Conservation (phyloP, 2,888 invertebrate genomes). For the Xylota segnis region DNA sequence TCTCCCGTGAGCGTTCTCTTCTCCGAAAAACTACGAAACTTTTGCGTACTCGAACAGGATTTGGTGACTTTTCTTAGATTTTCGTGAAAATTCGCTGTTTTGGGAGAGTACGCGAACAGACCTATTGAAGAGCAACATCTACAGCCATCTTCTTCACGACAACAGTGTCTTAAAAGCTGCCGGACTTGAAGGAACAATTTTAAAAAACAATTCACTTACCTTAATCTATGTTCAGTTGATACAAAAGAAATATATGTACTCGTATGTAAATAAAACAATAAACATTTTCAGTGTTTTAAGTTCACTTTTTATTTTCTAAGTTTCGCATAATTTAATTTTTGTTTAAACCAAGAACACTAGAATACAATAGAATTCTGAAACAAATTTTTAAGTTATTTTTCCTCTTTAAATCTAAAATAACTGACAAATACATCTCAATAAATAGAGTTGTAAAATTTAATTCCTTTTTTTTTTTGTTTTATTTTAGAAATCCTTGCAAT, state of each 20-base stretch:
- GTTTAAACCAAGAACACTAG: conserved; percentile 19
- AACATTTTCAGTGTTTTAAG: conserved; percentile 2
- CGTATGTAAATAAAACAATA: not conserved
- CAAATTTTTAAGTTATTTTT: conserved; percentile 3
- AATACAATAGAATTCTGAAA: conserved; percentile 12
- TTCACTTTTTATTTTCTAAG: conserved; percentile 5
- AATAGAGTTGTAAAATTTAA: conserved; percentile 45
- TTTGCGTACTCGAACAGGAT: too few species aligned
- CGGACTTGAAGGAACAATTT: too few species aligned
- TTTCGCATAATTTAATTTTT: conserved; percentile 10
- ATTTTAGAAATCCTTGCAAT: conserved; percentile 34
- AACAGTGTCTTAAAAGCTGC: too few species aligned
- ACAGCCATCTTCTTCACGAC: too few species aligned
- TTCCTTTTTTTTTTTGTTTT: not conserved
- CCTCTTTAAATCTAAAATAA: conserved; percentile 1
- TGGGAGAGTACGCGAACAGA: too few species aligned
- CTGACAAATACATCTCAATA: conserved; percentile 28
- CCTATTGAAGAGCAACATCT: too few species aligned
- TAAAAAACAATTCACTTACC: not conserved
- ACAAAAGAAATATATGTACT: not conserved
- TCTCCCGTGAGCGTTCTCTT: too few species aligned
- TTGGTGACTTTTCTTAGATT: too few species aligned
- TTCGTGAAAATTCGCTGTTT: too few species aligned
- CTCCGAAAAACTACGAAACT: too few species aligned
- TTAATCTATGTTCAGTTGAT: too few species aligned